Evolutionary conservation across 2,797 vertebrate species (phyloP), one percentile per base, ranked within the genome.

Genomic region (Cephalopachus bancanus): DNA sequence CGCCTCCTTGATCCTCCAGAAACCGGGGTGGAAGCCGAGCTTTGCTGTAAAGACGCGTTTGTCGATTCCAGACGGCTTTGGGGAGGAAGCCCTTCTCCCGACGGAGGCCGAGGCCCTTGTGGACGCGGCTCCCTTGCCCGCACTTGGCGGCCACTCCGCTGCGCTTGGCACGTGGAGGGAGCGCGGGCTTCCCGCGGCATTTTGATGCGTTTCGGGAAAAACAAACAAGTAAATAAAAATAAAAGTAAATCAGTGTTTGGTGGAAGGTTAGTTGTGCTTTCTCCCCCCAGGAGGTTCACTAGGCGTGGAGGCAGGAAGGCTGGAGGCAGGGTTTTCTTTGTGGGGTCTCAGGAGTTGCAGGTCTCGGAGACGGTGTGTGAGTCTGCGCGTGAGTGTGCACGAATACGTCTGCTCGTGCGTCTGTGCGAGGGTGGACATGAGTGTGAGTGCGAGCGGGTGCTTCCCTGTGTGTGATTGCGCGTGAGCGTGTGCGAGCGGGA

Each of bases 21-120:
- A 92, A 92, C 26, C 53, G 57, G 71, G 69, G 83, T 72, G 79
- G 86, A 96, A 97, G 89, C 86, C 92, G 69, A 97, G 75, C 88
- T 93, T 74, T 62, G 95, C 89, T 96, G 55, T 37, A 96, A 92
- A 74, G 2, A 7, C 51, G 71, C 90, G 9, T 97, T 98, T 97
- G 97, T 97, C 97, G 93, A 95, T 97, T 98, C 95, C 97, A 97
- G 94, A 55, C 96, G 94, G 94, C 92, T 97, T 97, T 96, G 87
- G 95, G 96, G 94, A 96, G 95, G 86, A 95, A 91, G 90, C 71
- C 0, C 28, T 87, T 91, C 51, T 96, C 84, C 79, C 17, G 22
- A 59, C 1, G 8, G 93, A 78, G 94, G 94, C 89, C 55, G 62
- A 96, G 96, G 93, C 95, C 96, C 96, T 94, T 91, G 94, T 95